These are phyloP conservation scores for Drosophila mercatorum DNA, from an alignment of 2,888 invertebrate species.

Conservation along the genomic window DNA sequence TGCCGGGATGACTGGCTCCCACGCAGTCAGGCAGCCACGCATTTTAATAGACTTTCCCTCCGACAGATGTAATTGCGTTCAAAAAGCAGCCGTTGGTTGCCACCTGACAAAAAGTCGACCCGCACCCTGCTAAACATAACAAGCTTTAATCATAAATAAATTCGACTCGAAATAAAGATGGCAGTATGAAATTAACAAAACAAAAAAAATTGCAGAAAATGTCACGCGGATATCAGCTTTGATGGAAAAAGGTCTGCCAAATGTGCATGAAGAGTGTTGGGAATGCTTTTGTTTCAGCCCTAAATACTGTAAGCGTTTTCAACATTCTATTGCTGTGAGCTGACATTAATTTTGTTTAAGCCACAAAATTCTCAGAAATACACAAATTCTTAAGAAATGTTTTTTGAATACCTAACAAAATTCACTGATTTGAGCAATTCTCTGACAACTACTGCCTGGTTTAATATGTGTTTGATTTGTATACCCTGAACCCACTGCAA, in stretches of 20 bases:
- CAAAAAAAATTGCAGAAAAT: not conserved
- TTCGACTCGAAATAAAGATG: conserved; percentile 13
- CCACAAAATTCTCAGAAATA: not conserved
- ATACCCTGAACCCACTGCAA: too few relatives aligned
- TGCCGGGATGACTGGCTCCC: conserved; percentile 8
- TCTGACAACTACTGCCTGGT: too few relatives aligned
- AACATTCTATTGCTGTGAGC: not conserved
- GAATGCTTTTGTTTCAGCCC: conserved; percentile 5
- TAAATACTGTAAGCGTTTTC: conserved; percentile 1
- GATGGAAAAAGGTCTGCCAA: conserved; percentile 1
- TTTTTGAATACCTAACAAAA: not conserved
- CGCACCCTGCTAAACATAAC: not conserved
- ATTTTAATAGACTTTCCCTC: conserved; percentile 56
- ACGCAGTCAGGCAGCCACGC: conserved; percentile 20
- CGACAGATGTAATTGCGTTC: conserved; percentile 54
- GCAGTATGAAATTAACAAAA: not conserved
- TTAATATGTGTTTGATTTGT: too few relatives aligned
- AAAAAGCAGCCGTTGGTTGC: conserved; percentile 27
- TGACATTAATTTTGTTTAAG: not conserved
- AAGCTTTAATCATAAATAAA: conserved; percentile 51
- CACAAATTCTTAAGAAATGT: not conserved
- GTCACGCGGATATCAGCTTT: conserved; percentile 1
- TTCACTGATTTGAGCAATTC: not conserved
- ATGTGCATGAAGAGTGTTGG: not conserved
- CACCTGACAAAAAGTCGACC: conserved; percentile 14